Conservation (phyloP, 2,888 invertebrate species). For the Lobophora halterata region DNA sequence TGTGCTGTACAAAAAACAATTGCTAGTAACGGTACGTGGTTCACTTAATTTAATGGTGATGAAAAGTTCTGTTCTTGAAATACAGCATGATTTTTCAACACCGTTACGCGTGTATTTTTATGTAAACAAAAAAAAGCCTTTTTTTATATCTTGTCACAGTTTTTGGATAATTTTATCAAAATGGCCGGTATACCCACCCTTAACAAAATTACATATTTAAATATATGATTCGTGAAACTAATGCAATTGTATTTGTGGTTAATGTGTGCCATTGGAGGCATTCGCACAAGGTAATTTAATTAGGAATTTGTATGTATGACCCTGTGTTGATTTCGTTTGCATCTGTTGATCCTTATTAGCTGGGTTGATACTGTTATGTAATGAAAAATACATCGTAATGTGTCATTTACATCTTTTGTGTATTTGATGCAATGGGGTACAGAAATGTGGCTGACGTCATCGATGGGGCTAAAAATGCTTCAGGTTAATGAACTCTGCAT, state of each 20-base stretch:
- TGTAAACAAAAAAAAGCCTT: too few species aligned
- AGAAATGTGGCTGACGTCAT: slow-evolving; percentile 15
- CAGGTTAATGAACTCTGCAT: slow-evolving; percentile 9
- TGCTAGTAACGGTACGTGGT: too few species aligned
- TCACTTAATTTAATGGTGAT: too few species aligned
- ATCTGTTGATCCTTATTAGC: slow-evolving; percentile 26
- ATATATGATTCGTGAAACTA: slow-evolving; percentile 69
- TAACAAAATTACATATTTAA: slow-evolving; percentile 62
- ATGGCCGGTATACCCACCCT: slow-evolving; percentile 2
- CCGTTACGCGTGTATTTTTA: too few species aligned
- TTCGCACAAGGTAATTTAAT: slow-evolving; percentile 34
- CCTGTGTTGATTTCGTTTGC: slow-evolving; percentile 30
- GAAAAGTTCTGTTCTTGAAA: too few species aligned
- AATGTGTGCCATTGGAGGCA: slow-evolving; percentile 50
- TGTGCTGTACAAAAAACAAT: too few species aligned
- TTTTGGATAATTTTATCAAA: too few species aligned
- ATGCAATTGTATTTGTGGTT: slow-evolving; percentile 52
- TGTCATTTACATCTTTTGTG: slow-evolving; percentile 13
- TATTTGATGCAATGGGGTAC: slow-evolving; percentile 9
- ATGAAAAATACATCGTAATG: slow-evolving; percentile 22
- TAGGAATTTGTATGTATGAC: slow-evolving; percentile 30
- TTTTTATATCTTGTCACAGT: too few species aligned
- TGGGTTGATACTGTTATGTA: slow-evolving; percentile 23
- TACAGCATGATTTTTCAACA: too few species aligned
- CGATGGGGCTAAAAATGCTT: slow-evolving; percentile 2